A percentile compares a stretch with the other conserved stretches of the same genome.
These are phyloP conservation scores for Cactoblastis cactorum DNA, from an alignment of 2,888 invertebrate genomes.

Conservation along the genomic window DNA sequence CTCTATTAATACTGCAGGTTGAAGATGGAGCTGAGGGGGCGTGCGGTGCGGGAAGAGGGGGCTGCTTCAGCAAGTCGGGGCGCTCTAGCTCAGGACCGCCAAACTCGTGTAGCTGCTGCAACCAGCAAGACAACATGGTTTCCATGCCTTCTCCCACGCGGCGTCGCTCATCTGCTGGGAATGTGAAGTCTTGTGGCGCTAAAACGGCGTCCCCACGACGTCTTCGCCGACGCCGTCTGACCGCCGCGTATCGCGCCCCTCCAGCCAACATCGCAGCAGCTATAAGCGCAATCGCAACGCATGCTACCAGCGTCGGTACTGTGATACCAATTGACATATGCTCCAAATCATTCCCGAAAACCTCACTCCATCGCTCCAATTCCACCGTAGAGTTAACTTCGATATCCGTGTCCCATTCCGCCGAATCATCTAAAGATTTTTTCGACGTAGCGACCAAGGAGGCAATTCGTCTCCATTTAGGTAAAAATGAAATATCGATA, in stretches of 20 bases:
- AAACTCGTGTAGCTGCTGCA: conserved; percentile 90
- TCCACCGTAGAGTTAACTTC: conserved; percentile 26
- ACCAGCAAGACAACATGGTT: conserved; percentile 91
- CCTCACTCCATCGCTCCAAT: conserved; percentile 22
- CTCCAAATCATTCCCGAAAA: conserved; percentile 13
- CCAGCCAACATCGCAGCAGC: conserved; percentile 21
- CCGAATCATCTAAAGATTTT: conserved; percentile 28
- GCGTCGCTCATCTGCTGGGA: conserved; percentile 52
- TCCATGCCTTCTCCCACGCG: conserved; percentile 86
- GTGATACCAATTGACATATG: conserved; percentile 14
- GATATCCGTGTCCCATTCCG: conserved; percentile 32
- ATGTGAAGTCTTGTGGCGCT: conserved; percentile 37
- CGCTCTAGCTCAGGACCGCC: conserved; percentile 91
- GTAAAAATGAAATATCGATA: conserved; percentile 3
- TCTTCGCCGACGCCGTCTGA: conserved; percentile 34
- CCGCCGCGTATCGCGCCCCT: conserved; percentile 28
- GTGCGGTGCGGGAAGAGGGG: conserved; percentile 75
- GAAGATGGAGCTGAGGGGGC: conserved; percentile 71
- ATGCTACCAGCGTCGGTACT: conserved; percentile 21
- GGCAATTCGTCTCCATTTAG: conserved; percentile 35
- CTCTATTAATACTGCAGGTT: conserved; percentile 69
- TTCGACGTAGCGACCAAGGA: conserved; percentile 29
- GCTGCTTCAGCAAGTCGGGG: conserved; percentile 89
- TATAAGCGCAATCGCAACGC: conserved; percentile 22
- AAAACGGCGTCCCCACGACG: conserved; percentile 39